A percentile compares a stretch with the other conserved stretches of the same genome.
phyloP scores from a whole-genome alignment of 2,888 invertebrate genomes.

The Stegophylla sp. region DNA sequence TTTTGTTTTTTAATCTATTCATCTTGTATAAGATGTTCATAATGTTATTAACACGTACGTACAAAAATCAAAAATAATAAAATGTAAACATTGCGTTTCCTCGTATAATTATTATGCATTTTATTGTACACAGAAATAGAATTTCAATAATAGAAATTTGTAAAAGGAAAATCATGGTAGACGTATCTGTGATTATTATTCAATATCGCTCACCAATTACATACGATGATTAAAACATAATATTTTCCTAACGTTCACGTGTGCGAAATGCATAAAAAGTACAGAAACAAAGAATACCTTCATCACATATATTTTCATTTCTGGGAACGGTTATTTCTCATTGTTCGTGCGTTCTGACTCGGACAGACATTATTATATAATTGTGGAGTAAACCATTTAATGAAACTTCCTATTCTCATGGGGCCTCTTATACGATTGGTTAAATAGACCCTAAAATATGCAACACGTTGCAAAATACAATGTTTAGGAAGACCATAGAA shows the following conservation, averaged over 20 bases:
- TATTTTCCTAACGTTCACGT: not conserved
- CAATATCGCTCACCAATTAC: conserved; percentile 9
- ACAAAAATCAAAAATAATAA: too few relatives aligned
- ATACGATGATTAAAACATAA: conserved; percentile 33
- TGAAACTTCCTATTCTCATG: conserved; percentile 4
- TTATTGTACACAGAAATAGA: not conserved
- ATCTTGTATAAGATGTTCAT: too few relatives aligned
- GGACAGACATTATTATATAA: conserved; percentile 15
- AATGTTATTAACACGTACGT: too few relatives aligned
- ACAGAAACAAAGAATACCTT: not conserved
- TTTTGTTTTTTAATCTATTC: too few relatives aligned
- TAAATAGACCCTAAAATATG: too few relatives aligned
- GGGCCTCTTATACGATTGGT: too few relatives aligned
- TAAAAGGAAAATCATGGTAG: not conserved
- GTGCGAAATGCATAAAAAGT: conserved; percentile 35
- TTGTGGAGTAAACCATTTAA: conserved; percentile 14
- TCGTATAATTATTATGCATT: too few relatives aligned
- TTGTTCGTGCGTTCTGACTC: conserved; percentile 23
- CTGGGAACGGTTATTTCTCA: conserved; percentile 40
- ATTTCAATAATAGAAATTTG: not conserved
- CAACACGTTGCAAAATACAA: too few relatives aligned
- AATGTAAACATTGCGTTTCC: too few relatives aligned
- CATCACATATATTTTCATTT: conserved; percentile 13
- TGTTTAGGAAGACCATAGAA: too few relatives aligned
- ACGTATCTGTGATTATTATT: conserved; percentile 12